A percentile compares a stretch with the other conserved stretches of the same genome.
Conservation (phyloP, 2,888 invertebrate species). For the Mimas tiliae region DNA sequence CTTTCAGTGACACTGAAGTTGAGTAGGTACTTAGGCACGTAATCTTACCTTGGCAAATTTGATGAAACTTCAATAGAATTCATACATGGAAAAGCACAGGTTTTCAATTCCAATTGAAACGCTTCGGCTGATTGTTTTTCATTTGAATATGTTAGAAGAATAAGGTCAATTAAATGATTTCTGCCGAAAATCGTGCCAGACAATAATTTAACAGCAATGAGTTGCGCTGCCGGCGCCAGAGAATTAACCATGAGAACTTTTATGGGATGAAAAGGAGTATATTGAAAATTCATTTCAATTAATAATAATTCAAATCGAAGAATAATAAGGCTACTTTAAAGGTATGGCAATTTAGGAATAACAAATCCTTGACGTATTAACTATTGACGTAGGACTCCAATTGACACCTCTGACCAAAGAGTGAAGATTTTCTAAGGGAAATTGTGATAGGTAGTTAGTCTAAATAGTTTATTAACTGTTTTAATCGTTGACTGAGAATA, state of each 20-base stretch:
- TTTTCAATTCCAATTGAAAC: slow-evolving; percentile 57
- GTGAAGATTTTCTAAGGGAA: no score
- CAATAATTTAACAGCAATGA: slow-evolving; percentile 63
- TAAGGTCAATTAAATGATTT: slow-evolving; percentile 59
- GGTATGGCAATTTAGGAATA: no score
- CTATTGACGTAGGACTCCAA: no score
- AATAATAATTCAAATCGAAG: background rate
- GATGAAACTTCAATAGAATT: slow-evolving; percentile 60
- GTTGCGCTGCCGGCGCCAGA: slow-evolving; percentile 53
- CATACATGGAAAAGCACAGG: slow-evolving; percentile 61
- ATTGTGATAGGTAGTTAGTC: no score
- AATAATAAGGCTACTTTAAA: no score
- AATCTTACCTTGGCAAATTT: slow-evolving; percentile 64
- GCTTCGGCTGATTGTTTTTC: slow-evolving; percentile 54
- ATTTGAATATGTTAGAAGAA: slow-evolving; percentile 64
- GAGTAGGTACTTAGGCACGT: background rate
- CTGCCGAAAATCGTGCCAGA: slow-evolving; percentile 64
- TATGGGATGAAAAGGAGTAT: slow-evolving; percentile 47
- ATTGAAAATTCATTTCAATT: slow-evolving; percentile 64
- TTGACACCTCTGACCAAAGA: no score
- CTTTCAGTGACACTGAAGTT: no score
- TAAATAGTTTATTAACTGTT: no score
- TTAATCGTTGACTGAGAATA: no score
- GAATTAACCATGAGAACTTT: slow-evolving; percentile 68
- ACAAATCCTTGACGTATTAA: no score